Base-by-base conservation (phyloP, 1,140 invertebrate species). In the Schmidtea mediterranea region DNA sequence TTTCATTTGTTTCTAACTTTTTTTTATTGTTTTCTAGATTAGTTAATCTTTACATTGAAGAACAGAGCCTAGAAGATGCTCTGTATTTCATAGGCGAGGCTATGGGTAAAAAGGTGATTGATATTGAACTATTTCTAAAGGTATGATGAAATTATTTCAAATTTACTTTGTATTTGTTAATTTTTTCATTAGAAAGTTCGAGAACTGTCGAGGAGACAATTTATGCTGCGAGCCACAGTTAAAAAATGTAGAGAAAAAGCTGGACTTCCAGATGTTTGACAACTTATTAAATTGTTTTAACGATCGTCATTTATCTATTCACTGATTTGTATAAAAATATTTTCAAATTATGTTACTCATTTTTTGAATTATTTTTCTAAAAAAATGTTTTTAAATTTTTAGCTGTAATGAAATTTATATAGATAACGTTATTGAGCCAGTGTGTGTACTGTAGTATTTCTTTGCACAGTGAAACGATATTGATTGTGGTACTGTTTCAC, bases 41-140 rank as follows among this genome's bases (percentile, higher is more conserved):
- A 59, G 65, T 98, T 24, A 84, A 82, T 69, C 76, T 83, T 32
- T 97, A 84, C 74, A 83, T 84, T 46, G 86, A 95, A 68, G 90
- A 97, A 69, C 82, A 87, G 55, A 84, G 90, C 12, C 77, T 82
- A 43, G 89, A 95, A 71, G 90, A 98, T 73, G 80, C 86, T 46
- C 90, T 97, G 57, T 98, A 95, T 65, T 90, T 87, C 63, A 75
- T 97, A 59, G 84, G 83, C 13, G 84, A 95, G 69, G 89, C 82
- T 19, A 65, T 97, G 47, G 71, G 84, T 52, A 78, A 79, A 56
- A 78, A 80, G 48, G 80, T 87, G 2, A 83, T 97, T 59, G 84
- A 90, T 68, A 65, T 97, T 55, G 87, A 95, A 58, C 76, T 80
- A 39, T 98, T 92, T 69, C 71, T 97, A 49, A 92, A 92, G 60